A percentile compares a stretch with the other conserved stretches of the same genome.
Conservation (phyloP, 2,113 vertebrate genomes). For the Pogonocichla stellata region DNA sequence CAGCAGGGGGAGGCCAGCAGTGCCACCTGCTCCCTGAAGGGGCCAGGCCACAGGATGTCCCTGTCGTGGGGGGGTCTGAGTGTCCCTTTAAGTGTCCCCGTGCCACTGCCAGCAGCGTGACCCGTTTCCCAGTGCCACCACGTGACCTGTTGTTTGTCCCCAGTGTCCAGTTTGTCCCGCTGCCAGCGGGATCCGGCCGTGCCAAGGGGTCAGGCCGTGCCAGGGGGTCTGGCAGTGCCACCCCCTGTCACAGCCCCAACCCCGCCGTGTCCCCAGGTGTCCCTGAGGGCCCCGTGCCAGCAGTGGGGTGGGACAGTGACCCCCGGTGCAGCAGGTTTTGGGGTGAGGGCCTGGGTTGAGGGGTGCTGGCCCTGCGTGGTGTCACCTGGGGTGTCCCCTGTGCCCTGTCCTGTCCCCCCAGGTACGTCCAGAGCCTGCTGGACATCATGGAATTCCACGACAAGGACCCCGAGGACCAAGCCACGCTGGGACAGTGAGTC, state of each 20-base stretch:
- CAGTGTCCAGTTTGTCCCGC: too few species aligned
- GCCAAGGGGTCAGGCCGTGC: neutral
- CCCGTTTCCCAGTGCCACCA: slow-evolving; percentile 65
- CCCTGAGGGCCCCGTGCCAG: neutral
- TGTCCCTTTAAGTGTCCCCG: neutral
- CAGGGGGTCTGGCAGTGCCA: neutral
- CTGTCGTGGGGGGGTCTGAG: neutral
- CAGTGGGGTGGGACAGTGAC: neutral
- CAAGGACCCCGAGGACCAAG: slow-evolving; percentile 85
- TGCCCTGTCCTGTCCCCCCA: neutral
- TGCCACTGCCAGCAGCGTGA: neutral
- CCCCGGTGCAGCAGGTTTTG: neutral
- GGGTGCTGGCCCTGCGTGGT: accelerated
- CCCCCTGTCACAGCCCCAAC: neutral
- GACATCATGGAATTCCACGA: slow-evolving; percentile 92
- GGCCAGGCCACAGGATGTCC: accelerated
- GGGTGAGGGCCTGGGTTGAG: neutral
- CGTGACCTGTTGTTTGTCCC: slow-evolving; percentile 43
- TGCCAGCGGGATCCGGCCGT: accelerated
- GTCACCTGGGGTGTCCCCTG: neutral
- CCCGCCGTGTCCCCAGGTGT: neutral
- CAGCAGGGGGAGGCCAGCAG: neutral
- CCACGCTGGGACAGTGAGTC: slow-evolving; percentile 86
- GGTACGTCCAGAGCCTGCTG: slow-evolving; percentile 94
- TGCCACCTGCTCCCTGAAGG: neutral